These are phyloP conservation scores for Suillia variegata DNA, from an alignment of 2,888 invertebrate species.

Conservation along the genomic window DNA sequence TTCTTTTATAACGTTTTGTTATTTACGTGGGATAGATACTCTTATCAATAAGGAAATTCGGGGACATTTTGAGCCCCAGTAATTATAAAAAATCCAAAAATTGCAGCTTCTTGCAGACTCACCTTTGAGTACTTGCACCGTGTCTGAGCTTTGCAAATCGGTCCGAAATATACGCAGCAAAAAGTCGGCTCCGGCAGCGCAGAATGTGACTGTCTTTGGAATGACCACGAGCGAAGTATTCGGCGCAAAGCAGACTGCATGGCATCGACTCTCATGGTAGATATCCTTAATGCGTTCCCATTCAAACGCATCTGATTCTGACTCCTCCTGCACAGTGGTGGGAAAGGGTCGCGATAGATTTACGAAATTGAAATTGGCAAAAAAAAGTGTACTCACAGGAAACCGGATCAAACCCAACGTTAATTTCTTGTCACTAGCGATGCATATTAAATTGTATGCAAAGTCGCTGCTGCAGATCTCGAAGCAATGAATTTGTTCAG, in stretches of 20 bases:
- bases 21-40: background rate
- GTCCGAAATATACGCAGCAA: slow-evolving; percentile 65
- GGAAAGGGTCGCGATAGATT: no score
- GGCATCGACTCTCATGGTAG: slow-evolving; percentile 64
- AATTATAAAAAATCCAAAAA: background rate
- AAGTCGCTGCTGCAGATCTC: slow-evolving; percentile 70
- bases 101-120: no score
- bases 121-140: slow-evolving; percentile 60
- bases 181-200: slow-evolving; percentile 65
- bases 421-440: slow-evolving; percentile 66
- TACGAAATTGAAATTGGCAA: background rate
- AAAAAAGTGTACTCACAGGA: slow-evolving; percentile 61
- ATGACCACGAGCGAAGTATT: slow-evolving; percentile 67
- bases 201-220: slow-evolving; percentile 63
- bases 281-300: slow-evolving; percentile 66
- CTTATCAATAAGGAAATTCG: background rate
- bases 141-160: slow-evolving; percentile 63
- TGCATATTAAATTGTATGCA: slow-evolving; percentile 68
- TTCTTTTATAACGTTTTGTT: background rate
- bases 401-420: slow-evolving; percentile 65
- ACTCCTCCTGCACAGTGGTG: slow-evolving; percentile 63
- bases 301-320: slow-evolving; percentile 64
- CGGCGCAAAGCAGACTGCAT: slow-evolving; percentile 67
- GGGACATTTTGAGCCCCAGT: background rate
- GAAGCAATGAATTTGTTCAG: slow-evolving; percentile 65